phyloP scores from a whole-genome alignment of 2,113 vertebrate genomes.

The Bubo scandiacus region DNA sequence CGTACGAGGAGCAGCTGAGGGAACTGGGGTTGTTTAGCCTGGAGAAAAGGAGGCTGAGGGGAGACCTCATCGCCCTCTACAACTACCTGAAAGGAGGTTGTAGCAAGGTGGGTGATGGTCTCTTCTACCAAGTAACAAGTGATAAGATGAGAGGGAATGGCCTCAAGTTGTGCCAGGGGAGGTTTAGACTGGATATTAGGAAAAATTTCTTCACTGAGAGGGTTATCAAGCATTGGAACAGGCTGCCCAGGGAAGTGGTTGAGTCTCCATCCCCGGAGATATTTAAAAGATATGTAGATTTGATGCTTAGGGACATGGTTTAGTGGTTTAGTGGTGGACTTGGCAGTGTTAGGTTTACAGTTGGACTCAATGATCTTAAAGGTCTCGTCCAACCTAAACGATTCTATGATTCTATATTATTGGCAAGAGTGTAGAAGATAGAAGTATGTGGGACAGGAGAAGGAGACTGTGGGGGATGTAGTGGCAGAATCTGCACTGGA shows the following conservation, averaged over 20 bases:
- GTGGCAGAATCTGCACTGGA: not conserved
- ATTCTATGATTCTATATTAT: not conserved
- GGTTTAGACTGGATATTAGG: not conserved
- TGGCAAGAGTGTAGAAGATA: not conserved
- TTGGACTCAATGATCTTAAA: not conserved
- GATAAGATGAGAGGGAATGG: not conserved
- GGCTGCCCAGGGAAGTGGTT: not conserved
- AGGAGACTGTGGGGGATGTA: not conserved
- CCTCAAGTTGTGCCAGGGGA: not conserved
- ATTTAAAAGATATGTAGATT: not conserved
- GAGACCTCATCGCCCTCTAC: not conserved
- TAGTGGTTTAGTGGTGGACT: not conserved
- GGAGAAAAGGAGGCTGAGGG: not conserved
- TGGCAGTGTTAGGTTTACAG: fast-evolving
- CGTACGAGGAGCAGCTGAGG: fast-evolving
- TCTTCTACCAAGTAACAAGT: not conserved
- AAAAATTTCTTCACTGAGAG: not conserved
- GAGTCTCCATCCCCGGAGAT: not conserved
- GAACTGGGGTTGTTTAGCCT: not conserved
- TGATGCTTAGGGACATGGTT: not conserved
- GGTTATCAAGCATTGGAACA: not conserved
- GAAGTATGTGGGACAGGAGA: not conserved
- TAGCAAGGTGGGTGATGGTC: fast-evolving
- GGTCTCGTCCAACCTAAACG: not conserved
- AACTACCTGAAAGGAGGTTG: not conserved